These are phyloP conservation scores for Trimorus sp. DNA, from an alignment of 2,888 invertebrate genomes.

Conservation along the genomic window DNA sequence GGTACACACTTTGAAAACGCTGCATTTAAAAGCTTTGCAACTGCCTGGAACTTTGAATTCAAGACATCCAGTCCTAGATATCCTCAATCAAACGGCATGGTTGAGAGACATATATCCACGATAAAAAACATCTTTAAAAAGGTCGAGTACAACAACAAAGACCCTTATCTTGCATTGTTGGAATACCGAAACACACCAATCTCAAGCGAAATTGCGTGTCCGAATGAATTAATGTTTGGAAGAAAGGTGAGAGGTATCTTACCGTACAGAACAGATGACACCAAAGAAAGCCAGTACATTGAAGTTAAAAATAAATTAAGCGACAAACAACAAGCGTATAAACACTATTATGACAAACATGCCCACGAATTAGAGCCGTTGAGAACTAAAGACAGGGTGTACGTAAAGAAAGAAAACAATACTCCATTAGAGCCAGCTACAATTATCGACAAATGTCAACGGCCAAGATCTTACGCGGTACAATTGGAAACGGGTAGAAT, in stretches of 20 bases:
- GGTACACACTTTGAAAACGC: conserved; percentile 20
- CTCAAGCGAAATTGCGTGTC: conserved; percentile 50
- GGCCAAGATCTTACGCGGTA: conserved; percentile 14
- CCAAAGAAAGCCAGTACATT: background rate
- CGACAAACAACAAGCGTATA: conserved; percentile 41
- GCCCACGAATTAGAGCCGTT: conserved; percentile 24
- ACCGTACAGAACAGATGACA: background rate
- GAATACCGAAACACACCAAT: conserved; percentile 69
- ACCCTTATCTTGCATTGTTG: conserved; percentile 58
- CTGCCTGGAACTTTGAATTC: conserved; percentile 38
- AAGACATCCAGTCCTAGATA: conserved; percentile 43
- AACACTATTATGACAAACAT: conserved; percentile 45
- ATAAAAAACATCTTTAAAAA: conserved; percentile 50
- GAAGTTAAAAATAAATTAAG: conserved; percentile 20
- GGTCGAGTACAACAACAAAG: conserved; percentile 50
- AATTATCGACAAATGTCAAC: background rate
- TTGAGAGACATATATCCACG: conserved; percentile 33
- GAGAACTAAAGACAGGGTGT: conserved; percentile 11
- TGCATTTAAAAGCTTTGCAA: conserved; percentile 46
- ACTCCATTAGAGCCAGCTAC: conserved; percentile 7
- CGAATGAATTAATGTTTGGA: conserved; percentile 64
- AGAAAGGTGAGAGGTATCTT: conserved; percentile 51
- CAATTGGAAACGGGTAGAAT: too few relatives aligned
- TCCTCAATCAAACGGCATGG: conserved; percentile 47
- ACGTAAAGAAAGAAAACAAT: conserved; percentile 11